These are phyloP conservation scores for Bombus pascuorum DNA, from an alignment of 1,140 invertebrate species.

Conservation along the genomic window DNA sequence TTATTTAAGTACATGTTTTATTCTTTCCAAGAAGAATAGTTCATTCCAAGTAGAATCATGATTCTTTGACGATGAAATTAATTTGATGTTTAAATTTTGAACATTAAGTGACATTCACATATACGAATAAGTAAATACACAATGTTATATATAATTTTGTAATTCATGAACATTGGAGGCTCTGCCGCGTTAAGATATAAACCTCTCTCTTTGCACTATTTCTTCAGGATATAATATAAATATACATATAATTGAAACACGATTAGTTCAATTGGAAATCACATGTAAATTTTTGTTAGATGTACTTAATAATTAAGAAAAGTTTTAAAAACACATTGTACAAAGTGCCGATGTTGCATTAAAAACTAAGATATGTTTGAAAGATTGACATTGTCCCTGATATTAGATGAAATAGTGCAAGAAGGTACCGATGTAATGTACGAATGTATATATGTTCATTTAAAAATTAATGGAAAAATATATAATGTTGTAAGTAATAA, in stretches of 20 bases:
- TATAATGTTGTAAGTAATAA: constrained; percentile 31
- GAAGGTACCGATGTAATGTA: constrained; percentile 19
- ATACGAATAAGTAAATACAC: not conserved
- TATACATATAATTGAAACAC: not conserved
- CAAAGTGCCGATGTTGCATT: not conserved
- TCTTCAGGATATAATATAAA: not conserved
- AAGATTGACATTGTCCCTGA: not conserved
- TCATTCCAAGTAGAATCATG: not conserved
- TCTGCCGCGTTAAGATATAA: not conserved
- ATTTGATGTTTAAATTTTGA: constrained; percentile 12
- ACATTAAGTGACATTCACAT: not conserved
- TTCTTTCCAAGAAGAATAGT: not conserved
- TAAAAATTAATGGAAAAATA: constrained; percentile 19
- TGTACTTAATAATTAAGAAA: not conserved
- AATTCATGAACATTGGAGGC: not conserved
- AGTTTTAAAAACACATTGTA: not conserved
- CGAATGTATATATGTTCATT: constrained; percentile 34
- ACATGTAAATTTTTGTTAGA: not conserved
- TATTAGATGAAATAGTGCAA: constrained; percentile 24
- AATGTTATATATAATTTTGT: not conserved
- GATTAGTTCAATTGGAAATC: constrained; percentile 1
- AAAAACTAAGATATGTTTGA: not conserved
- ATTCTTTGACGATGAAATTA: not conserved
- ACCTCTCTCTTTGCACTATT: not conserved
- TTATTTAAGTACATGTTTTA: not conserved